phyloP scores from a whole-genome alignment of 2,888 invertebrate species.

The Eremobia ochroleuca region DNA sequence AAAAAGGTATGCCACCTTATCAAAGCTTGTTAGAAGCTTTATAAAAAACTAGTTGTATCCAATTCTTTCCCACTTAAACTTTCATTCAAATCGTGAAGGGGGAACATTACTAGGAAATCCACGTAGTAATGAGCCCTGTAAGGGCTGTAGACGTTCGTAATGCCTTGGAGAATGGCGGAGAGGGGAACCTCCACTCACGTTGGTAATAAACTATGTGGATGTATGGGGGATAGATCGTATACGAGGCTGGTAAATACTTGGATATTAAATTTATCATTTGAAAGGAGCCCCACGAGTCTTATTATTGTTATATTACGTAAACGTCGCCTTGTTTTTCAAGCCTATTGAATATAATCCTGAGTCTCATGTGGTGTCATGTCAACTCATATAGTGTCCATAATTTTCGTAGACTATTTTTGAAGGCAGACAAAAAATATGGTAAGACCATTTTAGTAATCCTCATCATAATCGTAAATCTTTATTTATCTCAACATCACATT shows the following conservation, averaged over 20 bases:
- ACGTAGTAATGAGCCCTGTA: conserved; percentile 44
- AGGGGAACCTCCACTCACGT: conserved; percentile 47
- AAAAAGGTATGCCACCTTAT: conserved; percentile 16
- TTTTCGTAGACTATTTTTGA: background rate
- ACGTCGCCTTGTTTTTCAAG: background rate
- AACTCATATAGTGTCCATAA: background rate
- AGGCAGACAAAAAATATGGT: background rate
- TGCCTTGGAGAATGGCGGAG: conserved; percentile 51
- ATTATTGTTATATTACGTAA: conserved; percentile 6
- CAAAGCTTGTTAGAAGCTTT: conserved; percentile 8
- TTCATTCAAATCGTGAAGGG: conserved; percentile 39
- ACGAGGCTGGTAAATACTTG: conserved; percentile 2
- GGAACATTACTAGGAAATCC: conserved; percentile 26
- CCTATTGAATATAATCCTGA: background rate
- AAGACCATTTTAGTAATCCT: background rate
- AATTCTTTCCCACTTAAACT: conserved; percentile 16
- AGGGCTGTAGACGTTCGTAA: conserved; percentile 45
- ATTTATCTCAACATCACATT: background rate
- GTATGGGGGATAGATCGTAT: conserved; percentile 5
- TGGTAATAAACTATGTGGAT: conserved; percentile 40
- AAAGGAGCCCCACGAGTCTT: background rate
- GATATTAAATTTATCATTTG: background rate
- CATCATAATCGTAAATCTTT: background rate
- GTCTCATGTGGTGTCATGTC: background rate
- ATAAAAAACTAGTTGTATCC: conserved; percentile 13